Percentiles rank a stretch among this genome's conserved stretches.
Conservation (phyloP, 2,113 vertebrate species). For the Noctilio leporinus region DNA sequence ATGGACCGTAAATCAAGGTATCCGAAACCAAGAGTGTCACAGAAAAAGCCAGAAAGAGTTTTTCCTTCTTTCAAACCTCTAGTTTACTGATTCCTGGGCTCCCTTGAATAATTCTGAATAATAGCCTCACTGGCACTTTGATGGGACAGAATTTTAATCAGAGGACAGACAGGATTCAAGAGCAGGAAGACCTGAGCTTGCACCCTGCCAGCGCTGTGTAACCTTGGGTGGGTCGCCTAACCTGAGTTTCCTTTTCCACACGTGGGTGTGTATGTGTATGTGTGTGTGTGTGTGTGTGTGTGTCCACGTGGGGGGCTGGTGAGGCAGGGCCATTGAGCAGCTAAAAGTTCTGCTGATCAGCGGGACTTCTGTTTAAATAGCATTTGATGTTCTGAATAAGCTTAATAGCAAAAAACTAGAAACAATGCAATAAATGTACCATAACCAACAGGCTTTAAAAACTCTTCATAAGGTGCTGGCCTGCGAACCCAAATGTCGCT, state of each 20-base stretch:
- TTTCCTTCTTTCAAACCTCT: neutral
- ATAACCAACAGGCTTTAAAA: neutral
- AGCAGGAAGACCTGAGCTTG: neutral
- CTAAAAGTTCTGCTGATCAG: neutral
- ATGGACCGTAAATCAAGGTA: neutral
- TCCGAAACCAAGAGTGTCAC: neutral
- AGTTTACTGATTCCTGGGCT: neutral
- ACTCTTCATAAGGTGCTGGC: too few relatives aligned
- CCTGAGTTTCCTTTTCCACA: neutral
- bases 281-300: neutral
- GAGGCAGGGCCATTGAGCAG: neutral
- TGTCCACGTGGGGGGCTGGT: rapidly evolving
- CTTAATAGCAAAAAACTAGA: neutral
- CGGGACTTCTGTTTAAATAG: neutral
- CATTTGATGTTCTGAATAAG: neutral
- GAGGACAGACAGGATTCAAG: neutral
- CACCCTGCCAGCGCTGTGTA: neutral
- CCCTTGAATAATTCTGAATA: neutral
- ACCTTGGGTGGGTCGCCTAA: neutral
- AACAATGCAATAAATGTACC: neutral
- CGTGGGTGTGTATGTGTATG: neutral
- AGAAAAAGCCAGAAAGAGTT: neutral
- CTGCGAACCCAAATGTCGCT: too few relatives aligned
- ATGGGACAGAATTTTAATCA: neutral
- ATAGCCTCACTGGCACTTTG: neutral